phyloP scores from a whole-genome alignment of 2,797 vertebrate species.

The Champsocephalus gunnari region DNA sequence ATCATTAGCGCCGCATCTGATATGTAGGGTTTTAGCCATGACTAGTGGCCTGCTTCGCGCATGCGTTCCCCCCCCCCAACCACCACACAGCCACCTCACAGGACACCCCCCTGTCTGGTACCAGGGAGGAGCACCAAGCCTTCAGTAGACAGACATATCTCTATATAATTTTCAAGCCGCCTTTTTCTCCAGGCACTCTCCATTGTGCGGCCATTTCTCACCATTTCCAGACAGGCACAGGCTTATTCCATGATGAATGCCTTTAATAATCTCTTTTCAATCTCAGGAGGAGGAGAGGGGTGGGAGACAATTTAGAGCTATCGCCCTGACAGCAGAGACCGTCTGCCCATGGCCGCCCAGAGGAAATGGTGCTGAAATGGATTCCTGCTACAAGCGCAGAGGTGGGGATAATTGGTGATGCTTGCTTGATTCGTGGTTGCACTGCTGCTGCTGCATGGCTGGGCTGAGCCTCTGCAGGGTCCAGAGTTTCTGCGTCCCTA shows the following conservation, averaged over 20 bases:
- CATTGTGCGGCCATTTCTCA: conserved; percentile 54
- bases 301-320: conserved; percentile 81
- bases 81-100: conserved; percentile 33
- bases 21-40: conserved; percentile 65
- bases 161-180: conserved; percentile 31
- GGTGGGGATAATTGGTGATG: conserved; percentile 80
- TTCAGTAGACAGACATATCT: conserved; percentile 44
- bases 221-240: conserved; percentile 62
- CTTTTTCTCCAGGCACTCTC: conserved; percentile 34
- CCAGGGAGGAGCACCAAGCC: conserved; percentile 37
- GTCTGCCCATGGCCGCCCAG: conserved; percentile 69
- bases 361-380: conserved; percentile 78
- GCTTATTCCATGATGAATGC: conserved; percentile 77
- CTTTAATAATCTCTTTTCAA: conserved; percentile 83
- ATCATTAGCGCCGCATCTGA: conserved; percentile 75
- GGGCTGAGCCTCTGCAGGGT: conserved; percentile 50
- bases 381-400: conserved; percentile 75
- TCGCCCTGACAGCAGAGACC: conserved; percentile 75
- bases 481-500: conserved; percentile 30
- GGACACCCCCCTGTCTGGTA: conserved; percentile 56
- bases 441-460: conserved; percentile 38
- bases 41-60: conserved; percentile 52
- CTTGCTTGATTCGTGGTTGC: conserved; percentile 68
- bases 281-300: conserved; percentile 76
- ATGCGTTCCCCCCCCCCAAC: conserved; percentile 33